Evolutionary conservation across 2,888 invertebrate species (phyloP), one percentile per base, ranked within the genome.

Genomic region (Himalopsyche tibetana): DNA sequence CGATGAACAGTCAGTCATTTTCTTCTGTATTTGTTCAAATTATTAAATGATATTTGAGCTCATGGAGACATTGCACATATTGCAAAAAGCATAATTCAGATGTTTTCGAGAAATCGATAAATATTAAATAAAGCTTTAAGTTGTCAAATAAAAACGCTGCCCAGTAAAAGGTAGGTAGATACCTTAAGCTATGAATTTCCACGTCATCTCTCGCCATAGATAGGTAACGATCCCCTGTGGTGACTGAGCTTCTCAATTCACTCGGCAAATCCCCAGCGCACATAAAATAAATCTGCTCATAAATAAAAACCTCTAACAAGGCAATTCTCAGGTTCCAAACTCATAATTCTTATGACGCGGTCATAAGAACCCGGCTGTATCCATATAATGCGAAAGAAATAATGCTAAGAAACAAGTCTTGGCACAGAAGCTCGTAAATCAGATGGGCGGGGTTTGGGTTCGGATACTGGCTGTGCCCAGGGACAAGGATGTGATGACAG

Each of bases 241-340:
- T 17, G 63, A 55, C 80, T 82, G 84, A 86, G 86, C 88, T 88
- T 88, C 86, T 88, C 89, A 89, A 89, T 89, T 88, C 88, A 89
- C 89, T 87, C 84, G 88, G 86, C 84, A 83, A 88, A 88, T 87
- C 91, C 90, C 90, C 90, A 90, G 90, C 90, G 91, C 91, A 90
- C 91, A 93, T 93, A 93, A 93, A 93, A 93, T 93, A 93, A 93
- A 93, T 93, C 93, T 92, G 91, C 91, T 89, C 93, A 93, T 93
- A 93, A 93, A 93, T 93, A 93, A 93, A 92, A 91, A 93, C 91
- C 92, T 92, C 93, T 93, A 93, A 93, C 93, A 93, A 93, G 93
- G 88, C 86, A 82, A 88, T 91, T 92, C 92, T 93, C 93, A 92
- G 92, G 92, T 93, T 93, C 92, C 90, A 91, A 92, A 86, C 92